Base-by-base conservation (phyloP, 2,797 vertebrate species). In the Sciaenops ocellatus region DNA sequence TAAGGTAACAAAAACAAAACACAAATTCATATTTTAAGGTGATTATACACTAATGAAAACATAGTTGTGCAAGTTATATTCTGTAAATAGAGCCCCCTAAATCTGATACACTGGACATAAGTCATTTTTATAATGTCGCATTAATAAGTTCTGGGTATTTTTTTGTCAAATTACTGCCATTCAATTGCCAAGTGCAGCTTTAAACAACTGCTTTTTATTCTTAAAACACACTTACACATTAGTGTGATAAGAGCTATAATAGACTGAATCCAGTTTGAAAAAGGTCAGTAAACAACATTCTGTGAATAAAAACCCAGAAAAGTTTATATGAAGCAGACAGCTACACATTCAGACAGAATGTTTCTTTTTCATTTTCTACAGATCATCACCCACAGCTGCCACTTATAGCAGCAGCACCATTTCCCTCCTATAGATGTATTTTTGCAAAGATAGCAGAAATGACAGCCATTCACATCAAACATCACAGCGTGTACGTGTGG, bases 371-470 rank as follows among this genome's bases (percentile, higher is more conserved):
- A 47, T 69, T 77, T 77, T 55, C 51, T 41, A 54, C 50, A 34
- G 30, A 42, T 59, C 55, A 57, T 51, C 42, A 66, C 59, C 12
- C 10, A 28, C 65, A 60, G 42, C 63, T 71, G 38, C 24, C 3
- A 8, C 57, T 42, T 20, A 38, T 20, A 7, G 15, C 15, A 9
- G 34, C n/a, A 30, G 51, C 16, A 16, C 66, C 52, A 52, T 50
- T 79, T 7, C 47, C 62, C 56, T 80, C 67, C 64, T 61, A 12
- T 24, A 1, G 50, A 61, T 34, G 28, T 76, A 64, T 85, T 88
- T 81, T 72, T 84, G 56, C 48, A 62, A 10, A 5, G 26, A 51
- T 51, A 62, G 65, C 65, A 79, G 64, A 57, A 47, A 61, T 34
- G 64, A 51, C 51, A 17, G 20, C 24, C 28, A 2, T n/a, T 64